Evolutionary conservation across 2,113 vertebrate species (phyloP), one percentile per base, ranked within the genome.

Genomic region (Lepus americanus): DNA sequence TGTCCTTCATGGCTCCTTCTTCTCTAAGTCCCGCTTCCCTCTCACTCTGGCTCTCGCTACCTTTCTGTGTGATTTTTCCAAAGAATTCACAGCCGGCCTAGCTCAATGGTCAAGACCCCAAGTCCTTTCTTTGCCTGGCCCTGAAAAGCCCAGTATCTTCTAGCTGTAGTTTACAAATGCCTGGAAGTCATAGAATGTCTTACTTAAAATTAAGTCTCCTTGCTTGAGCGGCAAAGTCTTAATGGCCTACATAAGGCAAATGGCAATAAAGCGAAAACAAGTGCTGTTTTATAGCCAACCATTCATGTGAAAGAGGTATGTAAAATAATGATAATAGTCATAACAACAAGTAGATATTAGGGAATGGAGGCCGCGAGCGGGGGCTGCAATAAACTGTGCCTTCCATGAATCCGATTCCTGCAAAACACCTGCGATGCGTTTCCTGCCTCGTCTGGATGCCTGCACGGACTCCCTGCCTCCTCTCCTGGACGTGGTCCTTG

Each of bases 171-270:
- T 77, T 61, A 49, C 49, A 78, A 80, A 93, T 66, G 53, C 73
- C 72, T 79, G 8, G 9, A 82, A 91, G 69, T 76, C 89, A 49
- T 9, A 90, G 83, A 89, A 55, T 10, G 67, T 93, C 83, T 94
- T 96, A 89, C 89, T 96, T 95, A 96, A 81, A 96, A 87, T 87
- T 89, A 94, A 89, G 67, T 53, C 61, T 89, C 70, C 66, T 81
- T 92, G 83, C 76, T 83, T 69, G 80, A 80, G 66, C 0, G 2
- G 66, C 90, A 77, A 91, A 95, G 79, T 94, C 91, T 95, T 95
- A 96, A 94, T 92, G 95, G 78, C 44, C 67, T 97, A 64, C 78
- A n/a, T 91, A 89, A 91, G 63, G 79, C 86, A 95, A 84, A 76
- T 39, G 69, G 29, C 66, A 88, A 74, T 95, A 95, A 95, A 91